Conservation (phyloP, 2,888 invertebrate species). For the Brassicogethes aeneus region DNA sequence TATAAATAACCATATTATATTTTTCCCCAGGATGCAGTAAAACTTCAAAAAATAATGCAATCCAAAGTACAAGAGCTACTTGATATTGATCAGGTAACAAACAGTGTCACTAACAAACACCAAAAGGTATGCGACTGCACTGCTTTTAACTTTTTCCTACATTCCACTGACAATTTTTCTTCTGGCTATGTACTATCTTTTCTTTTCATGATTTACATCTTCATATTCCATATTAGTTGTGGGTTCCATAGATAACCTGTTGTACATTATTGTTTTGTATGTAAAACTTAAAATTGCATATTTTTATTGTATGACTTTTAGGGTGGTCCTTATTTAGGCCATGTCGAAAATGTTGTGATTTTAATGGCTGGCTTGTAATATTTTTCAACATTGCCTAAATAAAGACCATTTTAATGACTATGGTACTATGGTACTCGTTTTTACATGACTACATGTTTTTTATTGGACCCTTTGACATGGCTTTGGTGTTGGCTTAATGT, state of each 20-base stretch:
- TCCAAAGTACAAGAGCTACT: slow-evolving; percentile 61
- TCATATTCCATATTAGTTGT: neutral
- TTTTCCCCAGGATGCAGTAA: slow-evolving; percentile 55
- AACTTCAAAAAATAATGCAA: slow-evolving; percentile 63
- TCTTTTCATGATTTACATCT: neutral
- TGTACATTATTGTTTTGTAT: too few relatives aligned
- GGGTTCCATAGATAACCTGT: neutral
- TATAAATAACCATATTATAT: neutral
- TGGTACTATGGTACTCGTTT: too few relatives aligned
- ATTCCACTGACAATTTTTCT: neutral
- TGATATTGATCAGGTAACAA: slow-evolving; percentile 52
- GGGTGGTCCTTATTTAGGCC: too few relatives aligned
- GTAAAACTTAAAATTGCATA: too few relatives aligned
- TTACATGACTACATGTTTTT: too few relatives aligned
- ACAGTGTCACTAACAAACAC: slow-evolving; percentile 42
- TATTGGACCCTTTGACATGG: too few relatives aligned
- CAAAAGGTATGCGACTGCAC: slow-evolving; percentile 35
- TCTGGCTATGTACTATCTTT: neutral
- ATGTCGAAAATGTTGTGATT: too few relatives aligned
- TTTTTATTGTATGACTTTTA: too few relatives aligned
- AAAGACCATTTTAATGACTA: too few relatives aligned
- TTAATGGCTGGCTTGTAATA: too few relatives aligned
- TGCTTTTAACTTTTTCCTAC: slow-evolving; percentile 18
- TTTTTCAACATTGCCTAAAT: too few relatives aligned
- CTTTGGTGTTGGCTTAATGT: too few relatives aligned